Conservation (phyloP, 2,888 invertebrate genomes). For the Caenorhabditis zanzibari region DNA sequence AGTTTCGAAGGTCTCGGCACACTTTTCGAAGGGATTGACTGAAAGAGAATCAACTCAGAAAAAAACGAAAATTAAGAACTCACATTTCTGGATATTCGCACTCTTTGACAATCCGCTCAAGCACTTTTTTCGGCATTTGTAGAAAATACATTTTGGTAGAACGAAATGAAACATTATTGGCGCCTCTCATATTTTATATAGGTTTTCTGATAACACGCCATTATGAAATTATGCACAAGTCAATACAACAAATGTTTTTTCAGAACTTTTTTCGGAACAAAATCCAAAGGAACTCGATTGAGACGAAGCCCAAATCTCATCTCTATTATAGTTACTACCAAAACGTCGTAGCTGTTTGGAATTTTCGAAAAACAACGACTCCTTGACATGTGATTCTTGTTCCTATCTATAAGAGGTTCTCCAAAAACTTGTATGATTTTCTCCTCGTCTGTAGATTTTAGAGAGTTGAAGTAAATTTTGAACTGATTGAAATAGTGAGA, state of each 20-base stretch:
- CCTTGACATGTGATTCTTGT: neutral
- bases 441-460: neutral
- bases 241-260: neutral
- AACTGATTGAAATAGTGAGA: neutral
- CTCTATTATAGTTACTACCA: neutral
- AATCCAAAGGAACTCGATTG: neutral
- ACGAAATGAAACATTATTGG: too few relatives aligned
- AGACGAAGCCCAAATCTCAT: neutral
- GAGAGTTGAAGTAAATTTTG: neutral
- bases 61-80: too few relatives aligned
- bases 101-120: neutral
- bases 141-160: neutral
- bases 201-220: too few relatives aligned
- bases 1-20: neutral
- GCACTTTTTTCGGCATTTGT: neutral
- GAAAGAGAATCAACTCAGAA: neutral
- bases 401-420: neutral
- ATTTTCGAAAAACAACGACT: neutral
- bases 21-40: slow-evolving; percentile 1
- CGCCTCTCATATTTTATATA: too few relatives aligned
- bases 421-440: neutral
- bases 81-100: neutral
- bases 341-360: neutral
- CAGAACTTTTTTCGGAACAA: neutral
- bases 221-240: neutral